These are phyloP conservation scores for Neogobius melanostomus DNA, from an alignment of 2,113 vertebrate species.

Conservation along the genomic window DNA sequence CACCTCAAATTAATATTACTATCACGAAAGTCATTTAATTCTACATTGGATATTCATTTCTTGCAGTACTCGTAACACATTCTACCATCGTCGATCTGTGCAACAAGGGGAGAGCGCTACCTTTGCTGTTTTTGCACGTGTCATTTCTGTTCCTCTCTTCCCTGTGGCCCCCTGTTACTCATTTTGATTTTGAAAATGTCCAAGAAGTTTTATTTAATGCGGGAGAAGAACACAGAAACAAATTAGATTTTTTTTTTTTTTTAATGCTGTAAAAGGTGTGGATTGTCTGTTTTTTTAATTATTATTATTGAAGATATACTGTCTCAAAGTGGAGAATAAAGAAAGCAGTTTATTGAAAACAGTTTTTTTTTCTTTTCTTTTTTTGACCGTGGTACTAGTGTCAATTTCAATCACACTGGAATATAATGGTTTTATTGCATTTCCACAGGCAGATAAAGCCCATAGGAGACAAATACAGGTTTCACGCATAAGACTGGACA, in stretches of 20 bases:
- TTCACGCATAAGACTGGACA: too few species aligned
- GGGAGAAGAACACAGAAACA: constrained; percentile 75
- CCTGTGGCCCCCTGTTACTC: constrained; percentile 25
- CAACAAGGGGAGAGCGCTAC: constrained; percentile 40
- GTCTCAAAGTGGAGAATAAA: neutral
- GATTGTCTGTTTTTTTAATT: constrained; percentile 42
- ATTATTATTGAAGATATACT: neutral
- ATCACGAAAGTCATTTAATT: too few species aligned
- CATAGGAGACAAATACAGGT: too few species aligned
- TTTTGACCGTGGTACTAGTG: neutral
- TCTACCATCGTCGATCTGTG: constrained; percentile 18
- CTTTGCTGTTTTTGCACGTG: constrained; percentile 61
- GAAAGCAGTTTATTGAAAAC: constrained; percentile 40
- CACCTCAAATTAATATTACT: too few species aligned
- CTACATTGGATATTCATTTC: constrained; percentile 1
- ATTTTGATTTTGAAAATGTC: constrained; percentile 72
- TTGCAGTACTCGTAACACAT: constrained; percentile 15
- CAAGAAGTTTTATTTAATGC: constrained; percentile 76
- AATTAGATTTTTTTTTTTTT: constrained; percentile 76
- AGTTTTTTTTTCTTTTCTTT: too few species aligned
- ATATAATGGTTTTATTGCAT: constrained; percentile 45
- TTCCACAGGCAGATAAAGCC: constrained; percentile 49
- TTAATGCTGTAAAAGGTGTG: constrained; percentile 65
- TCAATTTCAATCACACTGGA: constrained; percentile 41
- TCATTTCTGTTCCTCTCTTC: constrained; percentile 48